Percentiles rank a stretch among this genome's conserved stretches.
These are phyloP conservation scores for Panthera tigris DNA, from an alignment of 2,113 vertebrate genomes.

Conservation along the genomic window DNA sequence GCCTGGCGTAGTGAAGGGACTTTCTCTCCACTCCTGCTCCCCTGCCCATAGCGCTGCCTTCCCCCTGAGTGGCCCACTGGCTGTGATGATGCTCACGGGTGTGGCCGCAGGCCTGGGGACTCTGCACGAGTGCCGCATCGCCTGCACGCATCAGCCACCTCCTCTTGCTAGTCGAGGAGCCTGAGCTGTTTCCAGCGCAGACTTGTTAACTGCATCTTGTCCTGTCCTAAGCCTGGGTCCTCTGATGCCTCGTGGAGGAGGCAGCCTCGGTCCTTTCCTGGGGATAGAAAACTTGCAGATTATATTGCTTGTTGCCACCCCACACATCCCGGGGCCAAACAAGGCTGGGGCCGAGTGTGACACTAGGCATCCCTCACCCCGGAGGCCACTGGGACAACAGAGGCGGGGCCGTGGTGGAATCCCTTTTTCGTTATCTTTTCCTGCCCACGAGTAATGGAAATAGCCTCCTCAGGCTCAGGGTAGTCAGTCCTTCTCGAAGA, in stretches of 20 bases:
- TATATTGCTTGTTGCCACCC: background rate
- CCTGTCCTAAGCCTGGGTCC: background rate
- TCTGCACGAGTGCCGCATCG: accelerated
- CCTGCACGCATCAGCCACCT: background rate
- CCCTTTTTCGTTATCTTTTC: background rate
- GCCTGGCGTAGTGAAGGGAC: background rate
- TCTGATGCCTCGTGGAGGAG: background rate
- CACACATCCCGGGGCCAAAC: background rate
- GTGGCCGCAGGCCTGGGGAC: background rate
- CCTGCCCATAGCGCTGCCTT: accelerated
- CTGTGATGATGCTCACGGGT: background rate
- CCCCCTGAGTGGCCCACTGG: background rate
- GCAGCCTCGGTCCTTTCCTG: background rate
- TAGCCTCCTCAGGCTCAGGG: background rate
- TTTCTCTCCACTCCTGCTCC: no score
- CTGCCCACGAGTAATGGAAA: background rate
- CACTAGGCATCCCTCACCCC: background rate
- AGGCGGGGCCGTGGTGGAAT: accelerated
- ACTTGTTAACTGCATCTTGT: background rate
- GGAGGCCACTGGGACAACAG: background rate
- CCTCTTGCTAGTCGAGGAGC: background rate
- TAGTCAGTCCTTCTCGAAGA: background rate
- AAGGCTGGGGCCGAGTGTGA: background rate
- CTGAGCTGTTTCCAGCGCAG: background rate
- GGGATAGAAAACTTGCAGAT: background rate